These are phyloP conservation scores for Dermolepida albohirtum DNA, from an alignment of 2,888 invertebrate species.

Conservation along the genomic window DNA sequence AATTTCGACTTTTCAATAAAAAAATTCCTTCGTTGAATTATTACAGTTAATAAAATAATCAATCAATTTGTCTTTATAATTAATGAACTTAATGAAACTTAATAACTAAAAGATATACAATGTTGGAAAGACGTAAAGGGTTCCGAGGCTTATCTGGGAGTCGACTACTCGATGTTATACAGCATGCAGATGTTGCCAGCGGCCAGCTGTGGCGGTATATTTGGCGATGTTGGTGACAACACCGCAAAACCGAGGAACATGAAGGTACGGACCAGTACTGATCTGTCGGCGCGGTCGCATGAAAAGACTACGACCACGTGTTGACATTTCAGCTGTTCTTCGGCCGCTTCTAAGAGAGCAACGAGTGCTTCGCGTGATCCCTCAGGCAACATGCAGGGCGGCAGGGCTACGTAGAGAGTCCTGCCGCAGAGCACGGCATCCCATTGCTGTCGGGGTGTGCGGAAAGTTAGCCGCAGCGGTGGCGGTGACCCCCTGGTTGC, in stretches of 20 bases:
- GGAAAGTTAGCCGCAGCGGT: conserved; percentile 63
- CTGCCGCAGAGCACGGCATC: conserved; percentile 71
- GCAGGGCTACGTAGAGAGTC: conserved; percentile 89
- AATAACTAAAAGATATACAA: conserved; percentile 24
- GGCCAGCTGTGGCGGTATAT: conserved; percentile 72
- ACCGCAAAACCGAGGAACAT: conserved; percentile 96
- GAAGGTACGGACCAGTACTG: conserved; percentile 86
- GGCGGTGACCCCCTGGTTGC: conserved; percentile 70
- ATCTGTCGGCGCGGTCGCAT: conserved; percentile 75
- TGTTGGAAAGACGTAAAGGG: conserved; percentile 40
- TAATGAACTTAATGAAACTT: conserved; percentile 21
- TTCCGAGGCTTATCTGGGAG: conserved; percentile 53
- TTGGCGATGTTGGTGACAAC: conserved; percentile 83
- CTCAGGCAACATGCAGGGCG: conserved; percentile 85
- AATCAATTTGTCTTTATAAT: conserved; percentile 8
- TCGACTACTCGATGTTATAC: conserved; percentile 64
- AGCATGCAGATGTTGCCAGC: conserved; percentile 64
- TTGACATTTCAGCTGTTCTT: conserved; percentile 87
- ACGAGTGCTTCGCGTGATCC: conserved; percentile 97
- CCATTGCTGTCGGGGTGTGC: conserved; percentile 65
- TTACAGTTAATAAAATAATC: too few relatives aligned
- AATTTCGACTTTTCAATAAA: too few relatives aligned
- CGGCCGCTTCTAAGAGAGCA: conserved; percentile 93
- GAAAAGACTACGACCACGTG: conserved; percentile 76
- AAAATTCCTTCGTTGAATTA: too few relatives aligned